Evolutionary conservation across 1,140 invertebrate species (phyloP).

Genomic region (Zaprionus ornatus): DNA sequence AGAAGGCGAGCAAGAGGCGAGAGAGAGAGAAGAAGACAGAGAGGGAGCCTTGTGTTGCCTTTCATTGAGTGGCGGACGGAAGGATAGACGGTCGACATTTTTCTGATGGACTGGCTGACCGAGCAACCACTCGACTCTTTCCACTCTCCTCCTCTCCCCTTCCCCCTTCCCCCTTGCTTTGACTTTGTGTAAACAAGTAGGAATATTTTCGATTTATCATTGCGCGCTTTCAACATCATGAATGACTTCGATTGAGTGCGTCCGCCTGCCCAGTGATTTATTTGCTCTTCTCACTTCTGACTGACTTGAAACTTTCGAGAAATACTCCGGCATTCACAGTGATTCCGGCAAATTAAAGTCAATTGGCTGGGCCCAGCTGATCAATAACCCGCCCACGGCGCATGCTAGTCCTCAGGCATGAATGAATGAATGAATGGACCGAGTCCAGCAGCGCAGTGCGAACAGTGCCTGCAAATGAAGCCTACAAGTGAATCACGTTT

Average conservation of each 20-base stretch:
- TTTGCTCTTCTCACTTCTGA: slow-evolving; percentile 46
- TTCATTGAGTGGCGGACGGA: slow-evolving; percentile 3
- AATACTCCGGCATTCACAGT: background rate
- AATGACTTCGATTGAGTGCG: slow-evolving; percentile 46
- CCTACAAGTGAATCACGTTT: slow-evolving; percentile 52
- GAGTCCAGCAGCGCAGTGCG: background rate
- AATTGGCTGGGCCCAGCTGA: background rate
- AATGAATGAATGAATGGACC: background rate
- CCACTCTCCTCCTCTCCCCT: too few relatives aligned
- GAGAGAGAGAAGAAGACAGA: background rate
- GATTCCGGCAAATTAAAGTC: background rate
- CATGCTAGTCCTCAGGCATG: background rate
- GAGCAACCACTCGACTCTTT: background rate
- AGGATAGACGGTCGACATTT: slow-evolving; percentile 46
- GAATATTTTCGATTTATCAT: slow-evolving; percentile 81
- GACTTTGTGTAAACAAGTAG: slow-evolving; percentile 74
- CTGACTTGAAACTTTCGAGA: slow-evolving; percentile 18
- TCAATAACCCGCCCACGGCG: background rate
- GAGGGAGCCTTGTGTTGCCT: background rate
- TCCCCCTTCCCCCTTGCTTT: background rate
- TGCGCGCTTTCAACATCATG: slow-evolving; percentile 53
- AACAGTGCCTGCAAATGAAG: slow-evolving; percentile 40
- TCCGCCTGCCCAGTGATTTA: slow-evolving; percentile 59
- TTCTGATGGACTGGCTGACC: slow-evolving; percentile 19
- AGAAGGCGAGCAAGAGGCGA: too few relatives aligned